These are phyloP conservation scores for Caenorhabditis becei DNA, from an alignment of 2,888 invertebrate species.

Conservation along the genomic window DNA sequence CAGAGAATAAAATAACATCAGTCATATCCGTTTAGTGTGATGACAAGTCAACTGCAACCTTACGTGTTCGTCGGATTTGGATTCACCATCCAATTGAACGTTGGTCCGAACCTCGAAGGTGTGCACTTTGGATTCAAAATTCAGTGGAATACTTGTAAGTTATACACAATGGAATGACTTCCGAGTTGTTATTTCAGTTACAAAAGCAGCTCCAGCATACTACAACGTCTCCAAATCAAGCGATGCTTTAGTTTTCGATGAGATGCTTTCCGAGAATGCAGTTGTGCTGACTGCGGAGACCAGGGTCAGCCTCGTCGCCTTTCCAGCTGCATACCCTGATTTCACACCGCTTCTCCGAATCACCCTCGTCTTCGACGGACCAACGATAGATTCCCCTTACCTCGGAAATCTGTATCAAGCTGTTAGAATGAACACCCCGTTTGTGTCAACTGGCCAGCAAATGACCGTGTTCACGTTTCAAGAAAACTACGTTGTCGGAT, in stretches of 20 bases:
- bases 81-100: slow-evolving; percentile 27
- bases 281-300: slow-evolving; percentile 43
- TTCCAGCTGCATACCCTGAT: slow-evolving; percentile 27
- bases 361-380: slow-evolving; percentile 44
- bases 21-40: slow-evolving; percentile 1
- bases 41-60: slow-evolving; percentile 46
- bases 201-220: background rate
- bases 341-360: slow-evolving; percentile 31
- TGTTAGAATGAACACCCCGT: slow-evolving; percentile 8
- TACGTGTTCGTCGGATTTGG: slow-evolving; percentile 29
- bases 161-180: too few species aligned
- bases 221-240: slow-evolving; percentile 13
- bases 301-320: slow-evolving; percentile 24
- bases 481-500: slow-evolving; percentile 26
- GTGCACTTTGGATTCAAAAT: slow-evolving; percentile 33
- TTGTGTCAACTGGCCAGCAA: slow-evolving; percentile 9
- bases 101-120: slow-evolving; percentile 7
- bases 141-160: slow-evolving; percentile 30
- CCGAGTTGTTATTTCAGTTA: slow-evolving; percentile 17
- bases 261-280: slow-evolving; percentile 22
- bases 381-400: slow-evolving; percentile 17
- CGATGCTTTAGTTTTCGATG: slow-evolving; percentile 33
- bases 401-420: slow-evolving; percentile 45
- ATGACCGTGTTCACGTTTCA: slow-evolving; percentile 50
- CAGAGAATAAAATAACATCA: background rate